phyloP scores from a whole-genome alignment of 2,113 vertebrate species.

The Ammospiza caudacuta region DNA sequence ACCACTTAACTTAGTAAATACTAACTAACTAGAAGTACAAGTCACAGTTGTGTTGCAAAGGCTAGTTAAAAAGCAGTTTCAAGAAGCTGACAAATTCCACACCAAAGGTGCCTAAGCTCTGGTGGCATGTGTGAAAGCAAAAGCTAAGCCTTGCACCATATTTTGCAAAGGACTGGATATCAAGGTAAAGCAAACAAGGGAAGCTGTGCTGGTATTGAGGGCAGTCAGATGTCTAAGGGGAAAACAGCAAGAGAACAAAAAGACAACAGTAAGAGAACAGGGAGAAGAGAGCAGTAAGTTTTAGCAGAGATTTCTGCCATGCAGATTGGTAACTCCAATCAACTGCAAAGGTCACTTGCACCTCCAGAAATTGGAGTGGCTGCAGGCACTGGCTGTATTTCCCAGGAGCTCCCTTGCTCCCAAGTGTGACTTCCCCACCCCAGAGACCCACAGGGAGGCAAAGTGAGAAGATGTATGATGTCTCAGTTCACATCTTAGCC shows the following conservation, averaged over 20 bases:
- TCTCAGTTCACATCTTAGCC: constrained; percentile 28
- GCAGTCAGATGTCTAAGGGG: neutral
- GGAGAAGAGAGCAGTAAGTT: neutral
- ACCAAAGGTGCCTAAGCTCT: neutral
- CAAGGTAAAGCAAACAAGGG: neutral
- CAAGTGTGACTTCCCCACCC: neutral
- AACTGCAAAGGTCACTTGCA: neutral
- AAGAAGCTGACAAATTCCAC: neutral
- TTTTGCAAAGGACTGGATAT: neutral
- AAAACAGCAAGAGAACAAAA: neutral
- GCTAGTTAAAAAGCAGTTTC: neutral
- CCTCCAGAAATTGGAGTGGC: rapidly evolving
- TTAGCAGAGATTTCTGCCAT: neutral
- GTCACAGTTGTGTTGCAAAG: neutral
- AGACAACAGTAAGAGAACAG: neutral
- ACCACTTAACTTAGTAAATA: neutral
- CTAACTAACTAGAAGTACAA: neutral
- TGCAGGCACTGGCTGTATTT: neutral
- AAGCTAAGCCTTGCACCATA: neutral
- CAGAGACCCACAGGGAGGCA: neutral
- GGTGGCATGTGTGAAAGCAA: neutral
- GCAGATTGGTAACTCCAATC: neutral
- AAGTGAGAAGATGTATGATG: neutral
- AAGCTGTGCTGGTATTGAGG: neutral
- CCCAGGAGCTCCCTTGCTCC: neutral